Evolutionary conservation across 1,140 invertebrate species (phyloP).

Genomic region (Caerostris darwini): DNA sequence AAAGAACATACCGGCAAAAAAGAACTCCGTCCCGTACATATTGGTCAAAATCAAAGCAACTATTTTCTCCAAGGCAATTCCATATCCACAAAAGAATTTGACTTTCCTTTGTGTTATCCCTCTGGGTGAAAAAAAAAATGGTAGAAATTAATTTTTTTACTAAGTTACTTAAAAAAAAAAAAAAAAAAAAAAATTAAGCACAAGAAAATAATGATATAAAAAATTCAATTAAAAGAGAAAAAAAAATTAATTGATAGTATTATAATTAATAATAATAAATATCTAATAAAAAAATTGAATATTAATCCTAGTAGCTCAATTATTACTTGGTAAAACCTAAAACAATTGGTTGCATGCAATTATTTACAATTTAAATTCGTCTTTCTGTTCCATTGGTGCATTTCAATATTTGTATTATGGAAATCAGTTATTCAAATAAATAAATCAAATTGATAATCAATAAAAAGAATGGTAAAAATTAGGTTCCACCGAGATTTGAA

Average conservation of each 20-base stretch:
- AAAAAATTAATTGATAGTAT: too few relatives aligned
- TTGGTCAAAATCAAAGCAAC: constrained; percentile 80
- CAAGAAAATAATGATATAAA: background rate
- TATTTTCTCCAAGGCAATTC: constrained; percentile 80
- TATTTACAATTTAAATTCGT: too few relatives aligned
- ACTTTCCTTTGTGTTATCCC: constrained; percentile 79
- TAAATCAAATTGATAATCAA: background rate
- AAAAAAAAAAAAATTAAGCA: background rate
- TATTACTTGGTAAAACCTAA: too few relatives aligned
- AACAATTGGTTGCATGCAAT: too few relatives aligned
- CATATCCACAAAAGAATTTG: constrained; percentile 81
- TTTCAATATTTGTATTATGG: too few relatives aligned
- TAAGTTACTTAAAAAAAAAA: background rate
- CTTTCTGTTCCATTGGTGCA: too few relatives aligned
- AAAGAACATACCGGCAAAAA: constrained; percentile 79
- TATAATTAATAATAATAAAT: background rate
- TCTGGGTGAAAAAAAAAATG: background rate
- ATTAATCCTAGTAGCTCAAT: too few relatives aligned
- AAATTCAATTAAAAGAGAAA: background rate
- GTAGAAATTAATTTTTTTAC: background rate
- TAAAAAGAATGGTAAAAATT: background rate
- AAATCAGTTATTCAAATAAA: too few relatives aligned
- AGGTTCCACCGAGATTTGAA: constrained; percentile 80
- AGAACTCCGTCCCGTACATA: constrained; percentile 81
- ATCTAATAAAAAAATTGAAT: background rate